Conservation (phyloP, 2,113 vertebrate genomes). For the Vidua macroura region DNA sequence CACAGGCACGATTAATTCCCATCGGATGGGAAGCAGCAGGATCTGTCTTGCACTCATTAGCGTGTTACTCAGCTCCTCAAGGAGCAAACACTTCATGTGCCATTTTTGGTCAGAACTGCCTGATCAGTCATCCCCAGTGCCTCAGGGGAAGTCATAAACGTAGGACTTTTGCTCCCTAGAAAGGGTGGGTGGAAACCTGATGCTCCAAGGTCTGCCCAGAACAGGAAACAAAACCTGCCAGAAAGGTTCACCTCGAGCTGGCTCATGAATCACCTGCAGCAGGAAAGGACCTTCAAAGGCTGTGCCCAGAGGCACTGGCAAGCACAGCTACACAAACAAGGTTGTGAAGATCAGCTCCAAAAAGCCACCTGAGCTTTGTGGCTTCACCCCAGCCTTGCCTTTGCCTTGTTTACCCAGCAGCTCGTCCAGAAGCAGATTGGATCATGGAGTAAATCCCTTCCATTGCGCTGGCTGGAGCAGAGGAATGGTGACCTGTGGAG, state of each 20-base stretch:
- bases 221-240: not conserved
- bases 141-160: not conserved
- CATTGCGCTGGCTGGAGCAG: not conserved
- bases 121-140: not conserved
- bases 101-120: not conserved
- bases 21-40: not conserved
- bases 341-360: not conserved
- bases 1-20: not conserved
- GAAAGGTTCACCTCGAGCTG: not conserved
- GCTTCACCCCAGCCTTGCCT: not conserved
- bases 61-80: not conserved
- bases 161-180: not conserved
- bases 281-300: not conserved
- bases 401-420: conserved; percentile 3
- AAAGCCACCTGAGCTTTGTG: not conserved
- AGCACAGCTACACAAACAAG: not conserved
- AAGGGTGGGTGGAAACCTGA: not conserved
- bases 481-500: not conserved
- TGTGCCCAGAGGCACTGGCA: not conserved
- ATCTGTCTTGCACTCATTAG: not conserved
- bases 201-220: not conserved
- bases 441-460: not conserved
- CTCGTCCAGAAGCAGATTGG: not conserved
- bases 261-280: not conserved
- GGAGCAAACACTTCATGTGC: not conserved